Conservation (phyloP, 2,113 vertebrate genomes). For the Hippocampus barbouri region DNA sequence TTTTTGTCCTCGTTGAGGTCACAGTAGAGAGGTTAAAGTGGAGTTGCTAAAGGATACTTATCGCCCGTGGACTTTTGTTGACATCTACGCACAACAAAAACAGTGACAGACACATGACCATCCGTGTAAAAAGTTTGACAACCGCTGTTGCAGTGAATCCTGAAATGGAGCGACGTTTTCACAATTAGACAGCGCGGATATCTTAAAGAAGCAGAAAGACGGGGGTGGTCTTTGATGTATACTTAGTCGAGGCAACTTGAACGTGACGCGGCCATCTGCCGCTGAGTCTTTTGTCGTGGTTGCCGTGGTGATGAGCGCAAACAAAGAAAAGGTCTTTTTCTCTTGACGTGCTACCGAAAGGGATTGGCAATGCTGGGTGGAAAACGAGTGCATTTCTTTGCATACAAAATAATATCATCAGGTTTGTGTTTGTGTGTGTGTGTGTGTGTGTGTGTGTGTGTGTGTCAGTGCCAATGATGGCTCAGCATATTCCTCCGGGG, state of each 20-base stretch:
- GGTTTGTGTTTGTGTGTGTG: background rate
- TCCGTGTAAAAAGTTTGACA: background rate
- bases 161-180: too few species aligned
- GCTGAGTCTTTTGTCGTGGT: constrained; percentile 46
- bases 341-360: constrained; percentile 29
- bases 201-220: background rate
- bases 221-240: background rate
- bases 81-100: background rate
- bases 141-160: background rate
- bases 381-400: background rate
- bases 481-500: constrained; percentile 48
- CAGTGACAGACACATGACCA: background rate
- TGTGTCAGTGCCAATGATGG: constrained; percentile 16
- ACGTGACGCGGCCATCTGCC: constrained; percentile 35
- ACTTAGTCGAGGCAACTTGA: constrained; percentile 14
- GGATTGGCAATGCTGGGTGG: too few species aligned
- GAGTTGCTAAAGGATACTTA: constrained; percentile 1
- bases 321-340: constrained; percentile 57
- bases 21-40: constrained; percentile 1
- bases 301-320: constrained; percentile 53
- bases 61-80: constrained; percentile 4
- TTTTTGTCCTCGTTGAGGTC: constrained; percentile 3
- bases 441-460: background rate
- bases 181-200: background rate
- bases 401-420: background rate